Base-by-base conservation (phyloP, 2,113 vertebrate species). In the Laticauda laticaudata region DNA sequence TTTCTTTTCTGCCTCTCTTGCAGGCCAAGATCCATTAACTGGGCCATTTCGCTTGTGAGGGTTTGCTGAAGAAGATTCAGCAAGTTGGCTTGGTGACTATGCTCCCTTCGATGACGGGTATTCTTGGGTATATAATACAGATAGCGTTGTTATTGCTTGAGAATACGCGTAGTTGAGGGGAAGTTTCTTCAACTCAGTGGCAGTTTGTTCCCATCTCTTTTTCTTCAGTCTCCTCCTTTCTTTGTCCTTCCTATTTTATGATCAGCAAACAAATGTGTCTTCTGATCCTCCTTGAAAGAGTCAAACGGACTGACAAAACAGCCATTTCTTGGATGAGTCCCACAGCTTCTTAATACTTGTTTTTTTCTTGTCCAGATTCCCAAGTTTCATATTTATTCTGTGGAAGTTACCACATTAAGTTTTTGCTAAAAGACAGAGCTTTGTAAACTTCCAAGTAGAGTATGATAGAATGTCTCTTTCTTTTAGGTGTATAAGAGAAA, bases 91-190 rank as follows among this genome's bases (percentile, higher is more conserved):
- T 21, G 34, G 2, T 34, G 14, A 15, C 48, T 21, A 43, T 81
- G 97, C 97, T 97, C 97, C 96, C 94, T 97, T 97, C 97, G 96
- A 97, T 95, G 96, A 98, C 96, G 97, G 97, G 97, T 97, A 97
- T 97, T 97, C 97, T 98, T 97, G 96, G 97, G 97, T 97, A 96
- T 96, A 98, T 97, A 98, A 97, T 97, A 97, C 98, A 97, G 96
- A 97, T 96, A 97, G 97, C 94, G 97, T 96, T 98, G 97, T 98
- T 98, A 97, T 97, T 97, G 97, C 97, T 98, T 98, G 97, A 98
- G 98, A 98, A 98, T 98, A 98, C 98, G 97, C 98, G 98, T 98
- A 98, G 98, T 97, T 94, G 97, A 97, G 97, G 93, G 98, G 98
- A 97, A 93, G 96, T 96, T 90, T 81, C 53, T 87, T 90, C 92